Conservation (phyloP, 2,113 vertebrate genomes). For the Fregetta grallaria region DNA sequence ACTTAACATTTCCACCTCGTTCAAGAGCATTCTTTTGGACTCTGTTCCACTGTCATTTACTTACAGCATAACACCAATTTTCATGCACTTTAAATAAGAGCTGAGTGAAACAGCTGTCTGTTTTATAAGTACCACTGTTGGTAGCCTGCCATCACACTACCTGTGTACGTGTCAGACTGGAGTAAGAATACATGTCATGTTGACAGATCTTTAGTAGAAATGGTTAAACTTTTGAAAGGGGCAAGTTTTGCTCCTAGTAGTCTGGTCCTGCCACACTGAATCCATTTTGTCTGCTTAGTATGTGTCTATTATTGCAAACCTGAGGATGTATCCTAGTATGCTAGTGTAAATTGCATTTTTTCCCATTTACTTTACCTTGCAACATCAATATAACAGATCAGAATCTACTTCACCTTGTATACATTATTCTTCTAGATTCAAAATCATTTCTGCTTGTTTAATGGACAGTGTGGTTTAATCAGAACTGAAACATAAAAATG, state of each 20-base stretch:
- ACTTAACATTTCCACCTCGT: constrained; percentile 31
- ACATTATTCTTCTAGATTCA: background rate
- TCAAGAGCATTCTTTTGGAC: constrained; percentile 19
- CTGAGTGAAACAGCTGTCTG: background rate
- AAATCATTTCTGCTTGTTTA: background rate
- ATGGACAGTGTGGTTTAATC: background rate
- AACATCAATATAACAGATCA: background rate
- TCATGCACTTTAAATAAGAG: background rate
- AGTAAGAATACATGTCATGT: background rate
- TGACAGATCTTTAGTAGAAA: background rate
- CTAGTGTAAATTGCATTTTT: background rate
- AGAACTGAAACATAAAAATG: background rate
- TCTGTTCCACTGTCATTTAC: constrained; percentile 12
- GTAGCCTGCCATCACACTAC: background rate
- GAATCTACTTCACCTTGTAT: background rate
- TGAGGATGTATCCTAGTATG: background rate
- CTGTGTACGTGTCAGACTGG: background rate
- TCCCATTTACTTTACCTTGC: background rate
- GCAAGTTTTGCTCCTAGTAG: background rate
- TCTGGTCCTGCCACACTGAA: background rate
- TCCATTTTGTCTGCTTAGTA: background rate
- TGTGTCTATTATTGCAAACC: background rate
- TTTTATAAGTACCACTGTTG: background rate
- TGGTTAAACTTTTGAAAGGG: background rate
- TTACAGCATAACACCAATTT: background rate